Evolutionary conservation across 1,140 invertebrate species (phyloP).

Genomic region (Cardiocondyla obscurior): DNA sequence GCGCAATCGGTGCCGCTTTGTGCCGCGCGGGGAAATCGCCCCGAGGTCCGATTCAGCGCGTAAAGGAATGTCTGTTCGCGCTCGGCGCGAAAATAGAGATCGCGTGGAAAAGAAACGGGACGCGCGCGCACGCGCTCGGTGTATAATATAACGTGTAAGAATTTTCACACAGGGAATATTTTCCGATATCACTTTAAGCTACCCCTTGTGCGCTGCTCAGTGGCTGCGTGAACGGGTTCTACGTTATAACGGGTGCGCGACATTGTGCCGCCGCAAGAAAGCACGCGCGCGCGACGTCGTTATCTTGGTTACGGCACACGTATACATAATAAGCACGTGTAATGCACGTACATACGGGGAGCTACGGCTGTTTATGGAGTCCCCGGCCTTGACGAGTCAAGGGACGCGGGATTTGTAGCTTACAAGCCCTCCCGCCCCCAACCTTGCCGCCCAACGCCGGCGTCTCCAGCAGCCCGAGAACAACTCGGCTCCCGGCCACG

Average conservation of each 20-base stretch:
- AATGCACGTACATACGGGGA: conserved; percentile 19
- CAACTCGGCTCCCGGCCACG: conserved; percentile 28
- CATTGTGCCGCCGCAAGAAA: conserved; percentile 42
- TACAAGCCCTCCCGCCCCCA: background rate
- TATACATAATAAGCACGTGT: conserved; percentile 54
- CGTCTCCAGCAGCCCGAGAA: background rate
- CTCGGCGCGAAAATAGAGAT: conserved; percentile 39
- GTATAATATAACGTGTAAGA: conserved; percentile 41
- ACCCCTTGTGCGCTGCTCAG: conserved; percentile 48
- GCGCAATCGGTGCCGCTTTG: too few species aligned
- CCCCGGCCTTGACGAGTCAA: conserved; percentile 57
- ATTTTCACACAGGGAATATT: conserved; percentile 48
- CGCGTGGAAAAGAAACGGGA: conserved; percentile 44
- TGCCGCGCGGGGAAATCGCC: background rate
- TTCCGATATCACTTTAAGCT: conserved; percentile 51
- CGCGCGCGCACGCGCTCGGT: background rate
- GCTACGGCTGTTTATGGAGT: conserved; percentile 52
- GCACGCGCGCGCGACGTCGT: conserved; percentile 39
- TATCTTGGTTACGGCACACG: conserved; percentile 56
- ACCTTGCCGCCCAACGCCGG: background rate
- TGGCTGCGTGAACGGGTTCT: conserved; percentile 50
- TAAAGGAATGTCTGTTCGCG: conserved; percentile 13
- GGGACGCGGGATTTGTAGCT: conserved; percentile 56
- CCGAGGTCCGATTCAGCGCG: conserved; percentile 12
- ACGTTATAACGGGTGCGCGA: conserved; percentile 51